Base-by-base conservation (phyloP, 2,888 invertebrate species). In the Nasonia oneida region DNA sequence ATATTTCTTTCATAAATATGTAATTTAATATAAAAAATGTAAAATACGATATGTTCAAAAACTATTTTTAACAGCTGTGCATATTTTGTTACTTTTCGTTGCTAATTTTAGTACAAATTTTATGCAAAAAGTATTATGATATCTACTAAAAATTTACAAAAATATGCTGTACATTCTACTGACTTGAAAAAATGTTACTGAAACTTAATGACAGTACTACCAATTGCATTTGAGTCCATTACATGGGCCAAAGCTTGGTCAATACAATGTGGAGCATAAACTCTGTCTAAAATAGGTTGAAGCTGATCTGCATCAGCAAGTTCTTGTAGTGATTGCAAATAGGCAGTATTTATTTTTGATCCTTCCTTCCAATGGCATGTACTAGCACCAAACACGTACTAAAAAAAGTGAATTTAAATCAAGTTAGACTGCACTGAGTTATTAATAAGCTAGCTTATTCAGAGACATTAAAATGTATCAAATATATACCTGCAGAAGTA, bases 241-340 rank as follows among this genome's bases (percentile, higher is more conserved):
- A 94, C 91, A 88, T 94, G 94, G 76, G 93, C 90, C 70, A 94
- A 90, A 8, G 94, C 94, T 87, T 93, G 91, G 87, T 94, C 94
- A 23, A 94, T 94, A 87, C 94, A 94, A 83, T 94, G 92, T 47
- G 94, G 93, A 2, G 93, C 90, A 88, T 93, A 94, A 37, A 94
- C 94, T 90, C 94, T 95, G 87, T 95, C 95, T 2, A 95, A 94
- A 57, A 95, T 95, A 6, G 95, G 94, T 90, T 95, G 95, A 85
- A 95, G 90, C 86, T 94, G 93, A 79, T 95, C 94, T 37, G 94
- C 93, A 89, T 95, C 95, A 0, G 95, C 94, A 76, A 95, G 93
- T 80, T 94, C 92, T 3, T 92, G 90, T n/a, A 94, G 89, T 18
- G 92, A 91, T 83, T 93, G 92, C 50, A 94, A 90, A 87, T 91